Evolutionary conservation across 2,113 vertebrate species (phyloP).

Genomic region (Hippocampus mohnikei): DNA sequence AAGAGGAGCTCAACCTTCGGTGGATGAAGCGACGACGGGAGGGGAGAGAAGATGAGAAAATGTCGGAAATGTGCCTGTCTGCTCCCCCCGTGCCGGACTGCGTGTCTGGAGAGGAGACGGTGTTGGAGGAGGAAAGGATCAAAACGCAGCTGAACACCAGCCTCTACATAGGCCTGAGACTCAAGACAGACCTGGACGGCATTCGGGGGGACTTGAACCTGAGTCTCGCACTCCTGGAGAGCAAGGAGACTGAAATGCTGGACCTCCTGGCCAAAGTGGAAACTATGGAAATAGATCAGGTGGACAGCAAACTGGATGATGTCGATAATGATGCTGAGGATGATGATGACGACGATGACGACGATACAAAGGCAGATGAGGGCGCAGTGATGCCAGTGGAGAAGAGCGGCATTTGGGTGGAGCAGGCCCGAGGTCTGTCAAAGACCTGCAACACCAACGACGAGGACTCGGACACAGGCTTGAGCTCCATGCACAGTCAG

Average conservation of each 20-base stretch:
- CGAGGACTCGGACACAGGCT: conserved; percentile 93
- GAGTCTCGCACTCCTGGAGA: conserved; percentile 80
- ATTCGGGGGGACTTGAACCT: conserved; percentile 79
- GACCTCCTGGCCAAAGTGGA: conserved; percentile 79
- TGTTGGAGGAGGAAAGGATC: conserved; percentile 82
- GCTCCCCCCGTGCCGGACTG: conserved; percentile 32
- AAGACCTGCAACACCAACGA: conserved; percentile 78
- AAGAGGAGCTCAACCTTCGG: conserved; percentile 88
- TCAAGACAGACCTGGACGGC: conserved; percentile 86
- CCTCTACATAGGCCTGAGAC: conserved; percentile 87
- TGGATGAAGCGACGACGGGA: conserved; percentile 87
- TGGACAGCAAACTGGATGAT: background rate
- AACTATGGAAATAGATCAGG: conserved; percentile 69
- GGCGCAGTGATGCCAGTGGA: conserved; percentile 32
- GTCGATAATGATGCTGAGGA: background rate
- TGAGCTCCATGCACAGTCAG: conserved; percentile 98
- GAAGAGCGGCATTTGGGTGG: conserved; percentile 72
- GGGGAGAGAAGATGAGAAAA: conserved; percentile 63
- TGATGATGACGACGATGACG: background rate
- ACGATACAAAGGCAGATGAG: conserved; percentile 7
- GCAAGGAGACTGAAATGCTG: conserved; percentile 80
- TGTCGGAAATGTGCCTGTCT: conserved; percentile 20
- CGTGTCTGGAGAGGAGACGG: conserved; percentile 69
- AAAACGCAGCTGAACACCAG: conserved; percentile 90
- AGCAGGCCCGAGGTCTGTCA: conserved; percentile 77